These are phyloP conservation scores for Drosophila prosaltans DNA, from an alignment of 1,140 invertebrate genomes.

Conservation along the genomic window DNA sequence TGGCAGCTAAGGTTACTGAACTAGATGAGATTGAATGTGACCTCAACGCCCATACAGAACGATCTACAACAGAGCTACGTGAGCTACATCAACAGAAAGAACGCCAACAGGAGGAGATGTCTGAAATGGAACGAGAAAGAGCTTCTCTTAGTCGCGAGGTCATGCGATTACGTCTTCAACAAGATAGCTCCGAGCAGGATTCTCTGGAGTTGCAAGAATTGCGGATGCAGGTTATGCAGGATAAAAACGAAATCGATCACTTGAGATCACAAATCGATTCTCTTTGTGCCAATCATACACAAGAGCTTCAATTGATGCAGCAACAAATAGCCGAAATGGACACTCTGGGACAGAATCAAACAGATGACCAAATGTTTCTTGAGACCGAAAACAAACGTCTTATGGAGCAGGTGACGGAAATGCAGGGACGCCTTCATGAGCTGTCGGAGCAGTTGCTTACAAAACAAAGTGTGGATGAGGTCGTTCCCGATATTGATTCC, in stretches of 20 bases:
- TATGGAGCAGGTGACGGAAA: constrained; percentile 65
- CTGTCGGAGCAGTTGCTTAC: constrained; percentile 45
- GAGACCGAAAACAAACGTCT: constrained; percentile 82
- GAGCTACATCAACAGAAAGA: constrained; percentile 83
- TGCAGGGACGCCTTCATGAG: constrained; percentile 73
- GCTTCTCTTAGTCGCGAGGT: constrained; percentile 66
- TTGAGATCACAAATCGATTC: constrained; percentile 71
- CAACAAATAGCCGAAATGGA: constrained; percentile 77
- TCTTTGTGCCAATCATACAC: constrained; percentile 70
- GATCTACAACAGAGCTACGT: constrained; percentile 84
- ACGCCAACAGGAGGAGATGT: constrained; percentile 83
- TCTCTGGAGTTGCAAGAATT: constrained; percentile 74
- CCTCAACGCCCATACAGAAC: constrained; percentile 86
- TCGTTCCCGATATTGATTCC: background rate
- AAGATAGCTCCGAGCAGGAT: constrained; percentile 78
- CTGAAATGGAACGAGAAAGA: constrained; percentile 67
- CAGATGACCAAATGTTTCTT: constrained; percentile 79
- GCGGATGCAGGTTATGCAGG: constrained; percentile 80
- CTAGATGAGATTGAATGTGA: constrained; percentile 86
- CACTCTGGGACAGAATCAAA: constrained; percentile 79
- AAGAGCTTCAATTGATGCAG: constrained; percentile 67
- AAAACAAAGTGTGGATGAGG: constrained; percentile 6
- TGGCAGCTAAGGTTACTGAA: constrained; percentile 84
- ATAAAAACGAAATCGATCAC: constrained; percentile 81
- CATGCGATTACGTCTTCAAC: constrained; percentile 71